Percentiles rank a stretch among this genome's conserved stretches.
Evolutionary conservation across 2,888 invertebrate species (phyloP).

Genomic region (Cerastoderma edule): DNA sequence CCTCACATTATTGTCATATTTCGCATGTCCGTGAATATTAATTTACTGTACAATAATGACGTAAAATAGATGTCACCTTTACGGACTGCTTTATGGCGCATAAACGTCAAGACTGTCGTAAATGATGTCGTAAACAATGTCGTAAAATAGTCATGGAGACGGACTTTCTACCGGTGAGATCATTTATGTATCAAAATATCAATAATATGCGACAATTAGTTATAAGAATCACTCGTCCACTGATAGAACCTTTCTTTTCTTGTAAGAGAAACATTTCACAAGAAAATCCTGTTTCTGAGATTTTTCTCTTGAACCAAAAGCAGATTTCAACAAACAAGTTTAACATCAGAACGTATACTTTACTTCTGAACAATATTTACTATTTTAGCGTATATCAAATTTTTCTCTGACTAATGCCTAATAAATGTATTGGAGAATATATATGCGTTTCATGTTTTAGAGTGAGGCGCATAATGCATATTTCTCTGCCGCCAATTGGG

Average conservation of each 20-base stretch:
- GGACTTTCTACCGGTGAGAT: conserved; percentile 1
- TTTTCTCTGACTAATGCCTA: no score
- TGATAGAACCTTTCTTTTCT: background rate
- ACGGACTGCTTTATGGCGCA: conserved; percentile 15
- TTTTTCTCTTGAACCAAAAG: background rate
- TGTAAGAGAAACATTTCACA: background rate
- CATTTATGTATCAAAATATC: conserved; percentile 9
- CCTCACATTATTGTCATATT: no score
- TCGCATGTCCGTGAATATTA: no score
- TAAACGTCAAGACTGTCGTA: conserved; percentile 21
- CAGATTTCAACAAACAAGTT: background rate
- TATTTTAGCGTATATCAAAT: no score
- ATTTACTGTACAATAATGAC: no score
- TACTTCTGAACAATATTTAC: no score
- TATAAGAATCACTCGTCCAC: conserved; percentile 1
- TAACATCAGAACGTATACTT: no score
- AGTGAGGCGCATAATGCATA: no score
- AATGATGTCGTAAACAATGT: conserved; percentile 28
- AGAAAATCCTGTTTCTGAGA: background rate
- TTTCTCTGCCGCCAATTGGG: no score
- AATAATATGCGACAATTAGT: conserved; percentile 13
- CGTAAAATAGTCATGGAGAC: conserved; percentile 22
- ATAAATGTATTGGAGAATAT: no score
- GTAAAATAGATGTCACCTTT: conserved; percentile 26
- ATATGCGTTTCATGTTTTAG: no score